Base-by-base conservation (phyloP, 2,888 invertebrate species). In the Aphrophora alni region DNA sequence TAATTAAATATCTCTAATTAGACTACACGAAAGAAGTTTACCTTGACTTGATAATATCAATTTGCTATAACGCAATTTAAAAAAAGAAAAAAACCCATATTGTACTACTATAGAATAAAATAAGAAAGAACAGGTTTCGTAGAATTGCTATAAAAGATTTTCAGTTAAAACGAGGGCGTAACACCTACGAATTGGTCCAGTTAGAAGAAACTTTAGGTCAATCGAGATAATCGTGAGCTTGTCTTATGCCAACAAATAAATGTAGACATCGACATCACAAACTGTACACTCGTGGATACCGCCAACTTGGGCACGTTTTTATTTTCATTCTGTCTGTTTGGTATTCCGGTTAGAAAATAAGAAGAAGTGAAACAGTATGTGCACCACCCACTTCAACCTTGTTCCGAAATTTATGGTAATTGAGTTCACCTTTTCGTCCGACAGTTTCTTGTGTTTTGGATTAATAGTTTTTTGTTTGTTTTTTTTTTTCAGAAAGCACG, bases 341-440 rank as follows among this genome's bases (percentile, higher is more conserved):
- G 21, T 44, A 44, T 44, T 44, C 44, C 44, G 44, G 44, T 44
- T 44, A 14, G 44, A 44, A 44, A 59, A 44, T 4, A 44, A 44
- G 44, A 44, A 44, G 44, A 44, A 21, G 59, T 21, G 59, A 59
- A 59, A 59, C 59, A 59, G 59, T 59, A 44, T 44, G 59, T 21
- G 59, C 59, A 59, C 59, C 59, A 59, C 59, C 59, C 59, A 59
- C 59, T 59, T 59, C 59, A 59, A 14, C 59, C 59, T 59, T 21
- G 59, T 59, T 59, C 59, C 59, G 59, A 59, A 59, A 59, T 59
- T 59, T 59, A 59, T 59, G 59, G 21, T 59, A 59, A 59, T 59
- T 59, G 59, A 59, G 59, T 59, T 59, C 59, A 59, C n/a, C 59
- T 59, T 59, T 59, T 59, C 59, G 59, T 59, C 59, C 10, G 59